Percentiles rank a stretch among this genome's conserved stretches.
Conservation (phyloP, 2,113 vertebrate genomes). For the Solea solea region DNA sequence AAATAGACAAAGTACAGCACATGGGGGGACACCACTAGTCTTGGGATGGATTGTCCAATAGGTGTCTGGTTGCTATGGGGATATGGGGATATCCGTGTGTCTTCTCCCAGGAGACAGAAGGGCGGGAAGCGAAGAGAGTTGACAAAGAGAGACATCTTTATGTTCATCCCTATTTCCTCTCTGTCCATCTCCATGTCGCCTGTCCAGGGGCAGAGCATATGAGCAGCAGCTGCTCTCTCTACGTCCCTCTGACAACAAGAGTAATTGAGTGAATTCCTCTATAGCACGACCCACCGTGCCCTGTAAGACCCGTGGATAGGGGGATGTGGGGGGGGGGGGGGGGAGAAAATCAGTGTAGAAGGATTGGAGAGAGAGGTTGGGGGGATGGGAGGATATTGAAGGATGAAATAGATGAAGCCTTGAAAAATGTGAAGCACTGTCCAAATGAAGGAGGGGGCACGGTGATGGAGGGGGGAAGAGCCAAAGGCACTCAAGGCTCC, state of each 20-base stretch:
- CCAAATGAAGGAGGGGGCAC: conserved; percentile 22
- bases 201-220: conserved; percentile 6
- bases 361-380: conserved; percentile 2
- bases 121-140: too few relatives aligned
- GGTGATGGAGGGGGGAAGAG: conserved; percentile 18
- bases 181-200: conserved; percentile 8
- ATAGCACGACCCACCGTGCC: conserved; percentile 24
- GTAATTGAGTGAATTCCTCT: conserved; percentile 58
- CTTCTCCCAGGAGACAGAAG: conserved; percentile 12
- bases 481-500: conserved; percentile 37
- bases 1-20: too few relatives aligned
- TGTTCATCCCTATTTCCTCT: neutral
- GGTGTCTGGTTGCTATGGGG: neutral
- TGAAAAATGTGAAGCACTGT: conserved; percentile 29
- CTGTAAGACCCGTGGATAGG: neutral
- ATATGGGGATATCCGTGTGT: conserved; percentile 21
- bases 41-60: too few relatives aligned
- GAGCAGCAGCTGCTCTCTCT: conserved; percentile 24
- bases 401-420: conserved; percentile 39
- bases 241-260: conserved; percentile 56
- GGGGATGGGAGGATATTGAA: conserved; percentile 11
- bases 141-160: neutral
- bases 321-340: conserved; percentile 40
- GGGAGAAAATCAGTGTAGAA: conserved; percentile 33
- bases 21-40: too few relatives aligned